Base-by-base conservation (phyloP, 2,888 invertebrate species). In the Epinotia bilunana region DNA sequence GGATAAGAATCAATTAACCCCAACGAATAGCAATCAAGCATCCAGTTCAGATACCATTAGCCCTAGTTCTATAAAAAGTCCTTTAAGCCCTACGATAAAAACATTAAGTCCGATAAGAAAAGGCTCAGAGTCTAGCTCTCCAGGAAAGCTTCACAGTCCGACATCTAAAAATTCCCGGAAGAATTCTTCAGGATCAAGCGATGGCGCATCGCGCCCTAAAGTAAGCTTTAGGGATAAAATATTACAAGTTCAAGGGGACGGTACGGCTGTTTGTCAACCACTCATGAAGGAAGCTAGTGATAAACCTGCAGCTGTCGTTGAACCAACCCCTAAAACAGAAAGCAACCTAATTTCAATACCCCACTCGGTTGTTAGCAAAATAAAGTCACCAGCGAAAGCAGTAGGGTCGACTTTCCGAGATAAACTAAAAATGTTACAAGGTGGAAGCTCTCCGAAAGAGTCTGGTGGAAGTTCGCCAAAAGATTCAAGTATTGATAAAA, bases 151-250 rank as follows among this genome's bases (percentile, higher is more conserved):
- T 9, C 91, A 94, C 76, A 94, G 94, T 80, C 91, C 94, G 53
- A 91, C 94, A 1, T 84, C 90, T 0, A 93, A 91, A 86, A 91
- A 88, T 43, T 94, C 94, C 2, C 87, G 94, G 55, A 94, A 94
- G 80, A 94, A 94, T 79, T 94, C 94, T 0, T 94, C 89, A 23
- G 93, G 91, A 46, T 94, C 89, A 23, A 94, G 91, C 81, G 92
- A 92, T 77, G 90, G 92, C 64, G 82, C 90, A 63, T 87, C 91
- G 12, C 87, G 90, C 60, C 95, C 95, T 73, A 95, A 95, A 91
- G 95, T 95, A 61, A 95, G 95, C 80, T 95, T 95, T 83, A 95
- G 92, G 86, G 95, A 95, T 83, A 95, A 94, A 88, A 95, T 95
- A 76, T 91, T 95, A 79, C 95, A 95, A 86, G 90, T 95, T 0